Conservation (phyloP, 1,140 invertebrate genomes). For the Solen grandis region DNA sequence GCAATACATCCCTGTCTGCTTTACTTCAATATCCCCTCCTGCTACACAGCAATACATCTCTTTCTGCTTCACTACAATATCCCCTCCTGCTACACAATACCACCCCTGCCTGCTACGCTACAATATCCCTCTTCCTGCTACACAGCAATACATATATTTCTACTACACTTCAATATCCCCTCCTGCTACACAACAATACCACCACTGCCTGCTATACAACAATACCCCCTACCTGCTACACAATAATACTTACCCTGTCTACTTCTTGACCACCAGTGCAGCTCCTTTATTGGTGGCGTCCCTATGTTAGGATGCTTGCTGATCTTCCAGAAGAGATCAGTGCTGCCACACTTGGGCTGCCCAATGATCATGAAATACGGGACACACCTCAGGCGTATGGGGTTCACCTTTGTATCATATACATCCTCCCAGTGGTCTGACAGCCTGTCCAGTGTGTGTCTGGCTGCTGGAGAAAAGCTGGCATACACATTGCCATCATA, state of each 20-base stretch:
- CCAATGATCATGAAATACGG: slow-evolving; percentile 77
- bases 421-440: slow-evolving; percentile 56
- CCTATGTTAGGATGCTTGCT: slow-evolving; percentile 68
- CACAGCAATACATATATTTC: too few relatives aligned
- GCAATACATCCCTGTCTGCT: too few relatives aligned
- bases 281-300: slow-evolving; percentile 72
- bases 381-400: slow-evolving; percentile 67
- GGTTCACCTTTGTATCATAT: neutral
- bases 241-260: slow-evolving; percentile 63
- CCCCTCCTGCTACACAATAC: too few relatives aligned
- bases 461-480: slow-evolving; percentile 53
- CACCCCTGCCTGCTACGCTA: too few relatives aligned
- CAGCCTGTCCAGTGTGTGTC: slow-evolving; percentile 52
- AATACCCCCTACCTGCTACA: too few relatives aligned
- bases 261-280: slow-evolving; percentile 78
- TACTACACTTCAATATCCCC: too few relatives aligned
- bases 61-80: too few relatives aligned
- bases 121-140: too few relatives aligned
- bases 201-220: too few relatives aligned
- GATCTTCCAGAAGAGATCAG: slow-evolving; percentile 73
- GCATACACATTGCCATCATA: slow-evolving; percentile 67
- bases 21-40: too few relatives aligned
- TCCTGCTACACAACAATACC: too few relatives aligned
- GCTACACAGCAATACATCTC: too few relatives aligned
- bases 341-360: slow-evolving; percentile 75